phyloP scores from a whole-genome alignment of 23 tunicate genomes.

The Halocynthia aurantium region DNA sequence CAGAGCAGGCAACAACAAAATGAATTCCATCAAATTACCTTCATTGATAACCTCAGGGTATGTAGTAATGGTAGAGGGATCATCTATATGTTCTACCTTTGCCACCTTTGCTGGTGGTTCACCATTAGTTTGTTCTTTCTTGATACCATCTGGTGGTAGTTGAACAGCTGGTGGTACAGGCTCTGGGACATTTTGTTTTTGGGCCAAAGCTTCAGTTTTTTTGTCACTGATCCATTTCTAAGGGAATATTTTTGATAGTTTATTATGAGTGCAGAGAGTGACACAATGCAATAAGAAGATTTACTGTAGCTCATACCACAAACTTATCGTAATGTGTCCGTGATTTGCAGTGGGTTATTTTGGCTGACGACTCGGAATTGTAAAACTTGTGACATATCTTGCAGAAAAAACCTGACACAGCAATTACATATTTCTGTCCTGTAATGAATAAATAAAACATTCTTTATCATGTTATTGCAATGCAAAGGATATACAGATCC shows the following conservation, averaged over 20 bases:
- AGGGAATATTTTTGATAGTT: neutral
- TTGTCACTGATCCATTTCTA: constrained; percentile 79
- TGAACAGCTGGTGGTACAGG: constrained; percentile 9
- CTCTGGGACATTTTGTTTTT: constrained; percentile 21
- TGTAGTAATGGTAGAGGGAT: neutral
- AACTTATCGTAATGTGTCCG: constrained; percentile 74
- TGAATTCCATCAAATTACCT: too few relatives aligned
- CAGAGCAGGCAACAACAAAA: too few relatives aligned
- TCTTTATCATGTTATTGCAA: neutral
- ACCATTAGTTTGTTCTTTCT: constrained; percentile 10
- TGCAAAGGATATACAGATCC: too few relatives aligned
- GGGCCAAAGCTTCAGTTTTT: constrained; percentile 41
- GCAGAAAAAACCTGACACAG: constrained; percentile 92
- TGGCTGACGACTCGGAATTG: constrained; percentile 80
- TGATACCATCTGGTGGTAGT: too few relatives aligned
- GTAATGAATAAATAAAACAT: neutral
- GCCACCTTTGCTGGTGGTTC: constrained; percentile 50
- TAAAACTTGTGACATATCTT: constrained; percentile 92
- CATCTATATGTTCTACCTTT: constrained; percentile 22
- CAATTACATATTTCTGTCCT: constrained; percentile 86
- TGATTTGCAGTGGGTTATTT: constrained; percentile 84
- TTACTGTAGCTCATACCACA: constrained; percentile 37
- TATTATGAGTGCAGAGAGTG: neutral
- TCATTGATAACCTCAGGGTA: too few relatives aligned
- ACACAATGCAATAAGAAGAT: neutral